phyloP scores from a whole-genome alignment of 2,797 vertebrate genomes.

The Simalia tracyae region DNA sequence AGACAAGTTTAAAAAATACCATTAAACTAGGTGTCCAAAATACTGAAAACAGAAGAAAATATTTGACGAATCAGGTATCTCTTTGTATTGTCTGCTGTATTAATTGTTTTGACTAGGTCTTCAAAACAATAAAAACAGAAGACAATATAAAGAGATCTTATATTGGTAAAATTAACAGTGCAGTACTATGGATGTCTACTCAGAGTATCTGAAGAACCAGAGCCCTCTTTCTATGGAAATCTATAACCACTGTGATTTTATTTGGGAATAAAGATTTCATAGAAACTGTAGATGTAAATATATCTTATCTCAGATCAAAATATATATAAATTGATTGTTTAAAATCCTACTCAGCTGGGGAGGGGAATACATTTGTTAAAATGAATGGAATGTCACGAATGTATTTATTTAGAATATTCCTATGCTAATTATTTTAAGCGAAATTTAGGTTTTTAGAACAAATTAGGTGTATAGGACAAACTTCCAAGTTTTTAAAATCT shows the following conservation, averaged over 20 bases:
- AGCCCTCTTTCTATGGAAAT: neutral
- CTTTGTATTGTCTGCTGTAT: neutral
- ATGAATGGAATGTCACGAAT: neutral
- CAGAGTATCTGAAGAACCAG: neutral
- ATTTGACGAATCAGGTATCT: neutral
- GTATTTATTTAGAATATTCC: too few relatives aligned
- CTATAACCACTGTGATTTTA: too few relatives aligned
- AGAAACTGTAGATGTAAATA: neutral
- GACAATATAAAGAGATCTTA: neutral
- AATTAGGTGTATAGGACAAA: neutral
- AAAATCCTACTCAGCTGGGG: neutral
- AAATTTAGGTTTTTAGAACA: too few relatives aligned
- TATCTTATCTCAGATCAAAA: neutral
- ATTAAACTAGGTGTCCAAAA: neutral
- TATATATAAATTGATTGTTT: neutral
- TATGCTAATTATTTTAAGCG: too few relatives aligned
- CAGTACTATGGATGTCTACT: neutral
- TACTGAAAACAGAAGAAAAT: neutral
- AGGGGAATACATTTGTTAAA: neutral
- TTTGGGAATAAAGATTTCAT: too few relatives aligned
- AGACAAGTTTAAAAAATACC: neutral
- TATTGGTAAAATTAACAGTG: neutral
- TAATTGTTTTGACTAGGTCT: neutral
- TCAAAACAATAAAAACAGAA: neutral
- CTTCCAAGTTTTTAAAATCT: neutral